Conservation (phyloP, 2,888 invertebrate genomes). For the Andrena haemorrhoa region DNA sequence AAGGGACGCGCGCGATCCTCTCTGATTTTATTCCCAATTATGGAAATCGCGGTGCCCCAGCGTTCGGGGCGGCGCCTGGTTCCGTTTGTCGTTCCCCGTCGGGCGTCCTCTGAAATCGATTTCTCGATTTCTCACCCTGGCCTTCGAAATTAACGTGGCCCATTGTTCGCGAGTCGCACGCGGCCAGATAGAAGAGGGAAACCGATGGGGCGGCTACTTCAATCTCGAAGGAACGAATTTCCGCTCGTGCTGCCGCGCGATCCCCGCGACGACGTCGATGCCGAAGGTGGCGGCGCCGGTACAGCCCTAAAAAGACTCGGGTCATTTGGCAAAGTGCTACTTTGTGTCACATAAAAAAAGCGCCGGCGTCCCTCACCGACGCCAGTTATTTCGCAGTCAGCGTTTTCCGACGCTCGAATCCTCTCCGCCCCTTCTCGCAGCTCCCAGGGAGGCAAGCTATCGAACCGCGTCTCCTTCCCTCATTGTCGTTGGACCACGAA, state of each 20-base stretch:
- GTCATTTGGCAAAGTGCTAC: slow-evolving; percentile 85
- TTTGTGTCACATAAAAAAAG: slow-evolving; percentile 83
- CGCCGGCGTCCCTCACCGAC: slow-evolving; percentile 76
- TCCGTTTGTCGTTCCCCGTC: not conserved
- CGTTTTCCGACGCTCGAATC: slow-evolving; percentile 73
- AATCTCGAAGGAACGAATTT: slow-evolving; percentile 58
- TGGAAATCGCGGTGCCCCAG: slow-evolving; percentile 7
- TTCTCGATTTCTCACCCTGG: slow-evolving; percentile 33
- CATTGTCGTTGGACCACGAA: not conserved
- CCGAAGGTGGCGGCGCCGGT: slow-evolving; percentile 54
- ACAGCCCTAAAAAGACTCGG: slow-evolving; percentile 82
- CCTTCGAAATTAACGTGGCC: slow-evolving; percentile 70
- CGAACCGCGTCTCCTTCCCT: slow-evolving; percentile 40
- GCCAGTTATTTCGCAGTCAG: slow-evolving; percentile 80
- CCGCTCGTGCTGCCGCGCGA: slow-evolving; percentile 59
- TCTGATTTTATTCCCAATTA: slow-evolving; percentile 9
- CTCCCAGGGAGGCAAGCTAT: slow-evolving; percentile 14
- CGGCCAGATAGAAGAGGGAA: slow-evolving; percentile 34
- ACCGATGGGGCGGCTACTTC: slow-evolving; percentile 52
- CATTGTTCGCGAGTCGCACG: slow-evolving; percentile 57
- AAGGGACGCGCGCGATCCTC: not conserved
- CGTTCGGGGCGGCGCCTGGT: not conserved
- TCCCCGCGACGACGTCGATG: slow-evolving; percentile 61
- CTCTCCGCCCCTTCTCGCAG: slow-evolving; percentile 16
- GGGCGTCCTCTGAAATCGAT: slow-evolving; percentile 11